These are phyloP conservation scores for Edolisoma coerulescens DNA, from an alignment of 2,113 vertebrate genomes.

Conservation along the genomic window DNA sequence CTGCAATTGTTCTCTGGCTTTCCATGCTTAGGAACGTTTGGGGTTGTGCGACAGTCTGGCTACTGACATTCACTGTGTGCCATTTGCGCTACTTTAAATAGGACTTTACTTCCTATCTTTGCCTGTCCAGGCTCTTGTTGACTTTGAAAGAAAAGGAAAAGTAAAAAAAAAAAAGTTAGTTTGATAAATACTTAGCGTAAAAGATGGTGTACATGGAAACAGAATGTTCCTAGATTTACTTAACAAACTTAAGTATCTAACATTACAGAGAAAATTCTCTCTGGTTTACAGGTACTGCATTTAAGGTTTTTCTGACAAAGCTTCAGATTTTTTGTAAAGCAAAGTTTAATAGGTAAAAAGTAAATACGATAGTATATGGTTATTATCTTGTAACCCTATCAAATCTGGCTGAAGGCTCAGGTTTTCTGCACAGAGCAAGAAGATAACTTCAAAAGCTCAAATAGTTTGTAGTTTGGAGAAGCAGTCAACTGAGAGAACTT, in stretches of 20 bases:
- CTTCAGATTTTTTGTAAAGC: neutral
- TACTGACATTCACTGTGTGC: neutral
- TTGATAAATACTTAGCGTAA: neutral
- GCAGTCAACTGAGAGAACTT: slow-evolving; percentile 69
- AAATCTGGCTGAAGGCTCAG: slow-evolving; percentile 60
- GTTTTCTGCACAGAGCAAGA: slow-evolving; percentile 48
- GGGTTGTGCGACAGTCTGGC: neutral
- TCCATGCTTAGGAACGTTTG: neutral
- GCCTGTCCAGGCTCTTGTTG: neutral
- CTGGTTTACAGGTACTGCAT: neutral
- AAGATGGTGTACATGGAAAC: neutral
- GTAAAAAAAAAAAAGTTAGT: neutral
- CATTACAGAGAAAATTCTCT: neutral
- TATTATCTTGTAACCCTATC: slow-evolving; percentile 65
- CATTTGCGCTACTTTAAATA: neutral
- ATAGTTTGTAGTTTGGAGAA: slow-evolving; percentile 62
- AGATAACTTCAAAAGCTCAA: slow-evolving; percentile 70
- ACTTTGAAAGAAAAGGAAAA: neutral
- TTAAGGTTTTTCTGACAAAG: neutral
- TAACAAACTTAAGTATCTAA: neutral
- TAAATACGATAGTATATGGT: slow-evolving; percentile 26
- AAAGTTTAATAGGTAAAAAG: neutral
- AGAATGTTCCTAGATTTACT: neutral
- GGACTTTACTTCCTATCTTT: neutral
- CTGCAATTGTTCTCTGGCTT: neutral